Evolutionary conservation across 2,113 vertebrate species (phyloP), one percentile per base, ranked within the genome.

Genomic region (Heterotis niloticus): DNA sequence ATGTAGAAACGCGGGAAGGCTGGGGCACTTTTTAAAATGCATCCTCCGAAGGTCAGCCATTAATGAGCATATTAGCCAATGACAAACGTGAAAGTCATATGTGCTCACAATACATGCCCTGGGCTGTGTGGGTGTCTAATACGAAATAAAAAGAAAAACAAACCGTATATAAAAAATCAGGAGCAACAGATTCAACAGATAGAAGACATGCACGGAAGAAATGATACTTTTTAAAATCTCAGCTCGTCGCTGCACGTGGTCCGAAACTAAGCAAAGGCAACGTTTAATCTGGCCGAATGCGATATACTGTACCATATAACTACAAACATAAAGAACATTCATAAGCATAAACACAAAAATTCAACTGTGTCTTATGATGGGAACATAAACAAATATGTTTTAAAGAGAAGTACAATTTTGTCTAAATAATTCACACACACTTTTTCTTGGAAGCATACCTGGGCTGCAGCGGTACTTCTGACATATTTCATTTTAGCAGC

Each of bases 61-160:
- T 69, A 78, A 69, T 74, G 56, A 57, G 71, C 54, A 57, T 74
- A 57, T 74, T 74, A 57, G 71, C 24, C 24, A 26, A 23, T 74
- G 57, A 74, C 71, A 29, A 59, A 74, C 24, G 24, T 28, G 23
- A 78, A 69, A 59, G 54, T 29, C 64, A 34, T 28, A 14, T 51
- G 26, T 77, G 75, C 64, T 67, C 54, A 77, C n/a, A 66, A n/a
- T 1, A 4, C 59, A 29, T n/a, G 76, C 24, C 64, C 52, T 57
- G 24, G 23, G 23, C 64, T 29, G 54, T 16, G 76, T 78, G 76
- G 76, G 65, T 78, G 76, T 56, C 26, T 28, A 69, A 78, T n/a
- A 78, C 23, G 0, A 67, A 11, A 68, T 11, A 44, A 44, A 44
- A 44, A 44, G 7, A 44, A 44, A 44, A 44, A 44, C 2, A 44